Evolutionary conservation across 2,888 invertebrate species (phyloP).

Genomic region (Drosophila ustulata): DNA sequence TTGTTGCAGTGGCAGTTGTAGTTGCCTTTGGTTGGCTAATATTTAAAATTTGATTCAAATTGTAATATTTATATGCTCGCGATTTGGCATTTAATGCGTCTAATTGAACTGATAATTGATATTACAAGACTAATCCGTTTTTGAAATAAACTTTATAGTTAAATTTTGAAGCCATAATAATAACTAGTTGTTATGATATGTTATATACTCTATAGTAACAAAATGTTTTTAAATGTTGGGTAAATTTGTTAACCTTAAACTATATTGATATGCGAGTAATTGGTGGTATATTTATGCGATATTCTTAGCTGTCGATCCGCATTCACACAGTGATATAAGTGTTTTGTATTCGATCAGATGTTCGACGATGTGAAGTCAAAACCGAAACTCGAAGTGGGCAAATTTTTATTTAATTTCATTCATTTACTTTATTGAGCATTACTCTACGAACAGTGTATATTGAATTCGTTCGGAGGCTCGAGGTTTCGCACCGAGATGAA

Average conservation of each 20-base stretch:
- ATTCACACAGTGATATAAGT: no score
- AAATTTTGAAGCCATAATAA: no score
- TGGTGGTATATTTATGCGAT: no score
- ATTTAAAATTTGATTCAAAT: conserved; percentile 48
- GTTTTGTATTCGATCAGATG: no score
- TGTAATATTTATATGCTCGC: conserved; percentile 60
- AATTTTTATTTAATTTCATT: neutral
- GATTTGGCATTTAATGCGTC: conserved; percentile 61
- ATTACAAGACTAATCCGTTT: neutral
- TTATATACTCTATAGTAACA: no score
- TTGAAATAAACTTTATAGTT: no score
- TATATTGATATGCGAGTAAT: no score
- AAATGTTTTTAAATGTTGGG: no score
- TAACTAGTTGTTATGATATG: no score
- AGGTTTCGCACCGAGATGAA: conserved; percentile 13
- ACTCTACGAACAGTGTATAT: conserved; percentile 2
- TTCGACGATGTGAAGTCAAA: conserved; percentile 6
- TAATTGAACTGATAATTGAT: conserved; percentile 22
- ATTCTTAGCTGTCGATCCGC: no score
- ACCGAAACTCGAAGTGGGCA: neutral
- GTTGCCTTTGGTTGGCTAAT: conserved; percentile 12
- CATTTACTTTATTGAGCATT: conserved; percentile 3
- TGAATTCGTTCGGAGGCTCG: conserved; percentile 30
- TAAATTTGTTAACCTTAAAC: no score
- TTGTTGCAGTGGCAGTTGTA: conserved; percentile 4